Evolutionary conservation across 2,113 vertebrate species (phyloP), one percentile per base, ranked within the genome.

Genomic region (Alethe diademata): DNA sequence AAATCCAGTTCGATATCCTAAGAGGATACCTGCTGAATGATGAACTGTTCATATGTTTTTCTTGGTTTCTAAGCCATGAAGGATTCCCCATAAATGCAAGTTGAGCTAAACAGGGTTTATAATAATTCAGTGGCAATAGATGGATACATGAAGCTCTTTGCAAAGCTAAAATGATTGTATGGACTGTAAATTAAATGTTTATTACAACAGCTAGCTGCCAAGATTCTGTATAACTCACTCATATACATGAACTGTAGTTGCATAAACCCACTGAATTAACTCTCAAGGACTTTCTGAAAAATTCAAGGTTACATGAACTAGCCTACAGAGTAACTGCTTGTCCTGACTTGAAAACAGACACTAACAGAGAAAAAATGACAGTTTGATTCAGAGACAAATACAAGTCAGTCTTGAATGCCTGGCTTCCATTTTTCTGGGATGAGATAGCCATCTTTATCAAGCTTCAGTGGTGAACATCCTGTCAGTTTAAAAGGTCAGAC

Each of bases 401-500:
- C 78, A 96, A 96, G 95, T 87, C 40, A 48, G 92, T 97, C 94
- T 91, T 97, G 91, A 97, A 97, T 97, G 92, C 78, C 94, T 97
- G 84, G 78, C 91, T 97, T 97, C 95, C 96, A 94, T 94, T 97
- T 97, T 97, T 93, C 94, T 96, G 85, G 86, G 90, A 92, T 82
- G 93, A 98, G 96, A 98, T 96, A 97, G 93, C 94, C 97, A 88
- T 97, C 97, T 97, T 97, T 97, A 96, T 97, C 96, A 96, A 97
- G 96, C 92, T 82, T 96, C 86, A 50, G 57, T 96, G 71, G 86
- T 93, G 97, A 98, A 97, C 81, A 96, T 86, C 79, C 96, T 98
- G 97, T 97, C 97, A 97, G 83, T 96, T 97, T 97, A 96, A 98
- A 98, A 98, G 97, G 97, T 97, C 98, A 98, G 86, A 94, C 57